Percentiles rank a stretch among this genome's conserved stretches.
These are phyloP conservation scores for Ostrea edulis DNA, from an alignment of 1,140 invertebrate genomes.

Conservation along the genomic window DNA sequence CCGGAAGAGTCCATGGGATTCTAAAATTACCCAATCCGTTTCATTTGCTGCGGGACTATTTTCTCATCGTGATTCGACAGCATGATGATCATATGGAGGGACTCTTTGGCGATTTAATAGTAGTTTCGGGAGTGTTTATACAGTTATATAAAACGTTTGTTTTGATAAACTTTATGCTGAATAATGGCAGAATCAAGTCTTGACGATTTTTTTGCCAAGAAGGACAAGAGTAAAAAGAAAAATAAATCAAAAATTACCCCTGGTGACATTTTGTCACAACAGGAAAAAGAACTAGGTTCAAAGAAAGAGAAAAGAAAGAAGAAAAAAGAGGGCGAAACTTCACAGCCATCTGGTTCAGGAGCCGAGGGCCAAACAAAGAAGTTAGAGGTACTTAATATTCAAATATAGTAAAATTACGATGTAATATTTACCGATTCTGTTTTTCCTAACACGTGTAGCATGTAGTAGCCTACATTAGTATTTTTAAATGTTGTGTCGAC, in stretches of 20 bases:
- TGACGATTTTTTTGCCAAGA: conserved; percentile 77
- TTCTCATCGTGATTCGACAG: conserved; percentile 26
- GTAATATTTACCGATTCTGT: too few species aligned
- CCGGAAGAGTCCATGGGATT: background rate
- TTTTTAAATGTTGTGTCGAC: too few species aligned
- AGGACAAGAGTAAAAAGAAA: conserved; percentile 77
- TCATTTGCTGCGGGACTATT: conserved; percentile 17
- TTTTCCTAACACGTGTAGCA: too few species aligned
- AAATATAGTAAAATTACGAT: too few species aligned
- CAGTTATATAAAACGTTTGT: background rate
- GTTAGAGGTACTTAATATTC: background rate
- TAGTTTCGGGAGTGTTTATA: conserved; percentile 3
- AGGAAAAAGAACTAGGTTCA: conserved; percentile 55
- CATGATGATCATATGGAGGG: conserved; percentile 39
- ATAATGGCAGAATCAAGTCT: conserved; percentile 70
- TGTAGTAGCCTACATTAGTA: too few species aligned
- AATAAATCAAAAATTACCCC: conserved; percentile 69
- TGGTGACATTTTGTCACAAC: conserved; percentile 59
- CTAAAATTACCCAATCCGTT: background rate
- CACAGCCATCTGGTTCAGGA: conserved; percentile 48
- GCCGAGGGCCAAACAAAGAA: conserved; percentile 33
- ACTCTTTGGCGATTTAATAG: background rate
- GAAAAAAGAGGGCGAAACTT: conserved; percentile 67
- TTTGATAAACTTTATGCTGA: conserved; percentile 5
- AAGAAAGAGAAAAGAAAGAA: conserved; percentile 71